phyloP scores from a whole-genome alignment of 2,888 invertebrate species.

The Trichopoda pennipes region DNA sequence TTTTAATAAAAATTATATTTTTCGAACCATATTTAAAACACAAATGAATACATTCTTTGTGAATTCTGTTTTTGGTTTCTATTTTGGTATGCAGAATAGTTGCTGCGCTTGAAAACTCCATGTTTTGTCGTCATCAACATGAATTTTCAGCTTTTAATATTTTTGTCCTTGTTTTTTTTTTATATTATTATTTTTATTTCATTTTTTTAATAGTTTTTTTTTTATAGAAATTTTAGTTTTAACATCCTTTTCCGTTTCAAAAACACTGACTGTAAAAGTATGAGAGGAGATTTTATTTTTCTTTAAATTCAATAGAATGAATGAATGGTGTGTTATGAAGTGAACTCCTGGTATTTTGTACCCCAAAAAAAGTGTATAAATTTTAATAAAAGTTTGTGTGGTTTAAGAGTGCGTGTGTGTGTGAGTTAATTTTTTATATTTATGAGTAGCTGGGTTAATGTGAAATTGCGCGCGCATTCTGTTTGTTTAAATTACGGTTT shows the following conservation, averaged over 20 bases:
- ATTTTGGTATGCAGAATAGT: slow-evolving; percentile 10
- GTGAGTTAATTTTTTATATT: not conserved
- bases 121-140: slow-evolving; percentile 64
- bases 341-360: slow-evolving; percentile 47
- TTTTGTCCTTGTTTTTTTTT: slow-evolving; percentile 34
- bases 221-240: slow-evolving; percentile 59
- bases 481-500: slow-evolving; percentile 45
- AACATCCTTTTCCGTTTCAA: slow-evolving; percentile 67
- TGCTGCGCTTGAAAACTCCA: slow-evolving; percentile 25
- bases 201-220: slow-evolving; percentile 31
- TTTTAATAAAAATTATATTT: no score
- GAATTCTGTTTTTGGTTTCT: not conserved
- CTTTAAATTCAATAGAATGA: slow-evolving; percentile 58
- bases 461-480: slow-evolving; percentile 66
- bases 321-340: slow-evolving; percentile 61
- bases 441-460: not conserved
- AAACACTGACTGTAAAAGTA: slow-evolving; percentile 48
- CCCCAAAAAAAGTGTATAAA: slow-evolving; percentile 44
- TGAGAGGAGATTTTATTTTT: slow-evolving; percentile 39
- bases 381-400: slow-evolving; percentile 36
- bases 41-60: slow-evolving; percentile 40
- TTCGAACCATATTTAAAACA: not conserved
- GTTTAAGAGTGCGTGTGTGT: slow-evolving; percentile 21
- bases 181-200: slow-evolving; percentile 36
- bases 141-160: slow-evolving; percentile 56